These are phyloP conservation scores for Acropternis orthonyx DNA, from an alignment of 2,797 vertebrate species.

Conservation along the genomic window DNA sequence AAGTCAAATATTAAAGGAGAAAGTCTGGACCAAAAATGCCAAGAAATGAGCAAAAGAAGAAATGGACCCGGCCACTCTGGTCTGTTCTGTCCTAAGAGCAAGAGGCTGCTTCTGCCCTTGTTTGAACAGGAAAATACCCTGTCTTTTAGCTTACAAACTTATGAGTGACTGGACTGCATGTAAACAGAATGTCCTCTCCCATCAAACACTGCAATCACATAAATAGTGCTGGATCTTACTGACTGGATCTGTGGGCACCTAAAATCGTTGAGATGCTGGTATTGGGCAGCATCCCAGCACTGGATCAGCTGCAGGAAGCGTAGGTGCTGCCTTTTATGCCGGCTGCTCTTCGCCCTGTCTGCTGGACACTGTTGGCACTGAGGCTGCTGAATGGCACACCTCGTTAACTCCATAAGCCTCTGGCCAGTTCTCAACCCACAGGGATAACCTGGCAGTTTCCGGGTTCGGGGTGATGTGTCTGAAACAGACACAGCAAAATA, in stretches of 20 bases:
- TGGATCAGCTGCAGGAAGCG: not conserved
- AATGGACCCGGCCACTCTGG: too few species aligned
- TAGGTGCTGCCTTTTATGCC: too few species aligned
- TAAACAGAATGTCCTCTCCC: not conserved
- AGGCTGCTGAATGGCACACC: not conserved
- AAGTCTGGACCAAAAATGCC: not conserved
- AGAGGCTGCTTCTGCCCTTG: not conserved
- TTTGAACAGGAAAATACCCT: not conserved
- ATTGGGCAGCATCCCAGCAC: rapidly evolving
- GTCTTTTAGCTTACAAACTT: not conserved
- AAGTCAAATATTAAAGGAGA: not conserved
- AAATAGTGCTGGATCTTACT: not conserved
- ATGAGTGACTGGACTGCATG: too few species aligned
- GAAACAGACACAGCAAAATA: not conserved
- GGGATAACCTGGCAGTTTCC: not conserved
- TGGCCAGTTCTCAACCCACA: not conserved
- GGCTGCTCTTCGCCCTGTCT: not conserved
- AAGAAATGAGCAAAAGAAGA: not conserved
- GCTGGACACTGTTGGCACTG: not conserved
- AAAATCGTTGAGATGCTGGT: not conserved
- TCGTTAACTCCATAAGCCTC: rapidly evolving
- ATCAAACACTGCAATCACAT: not conserved
- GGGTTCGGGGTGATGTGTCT: not conserved
- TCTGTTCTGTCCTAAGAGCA: not conserved
- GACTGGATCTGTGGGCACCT: not conserved